phyloP scores from a whole-genome alignment of 2,888 invertebrate genomes.

The Heteropelma amictum region DNA sequence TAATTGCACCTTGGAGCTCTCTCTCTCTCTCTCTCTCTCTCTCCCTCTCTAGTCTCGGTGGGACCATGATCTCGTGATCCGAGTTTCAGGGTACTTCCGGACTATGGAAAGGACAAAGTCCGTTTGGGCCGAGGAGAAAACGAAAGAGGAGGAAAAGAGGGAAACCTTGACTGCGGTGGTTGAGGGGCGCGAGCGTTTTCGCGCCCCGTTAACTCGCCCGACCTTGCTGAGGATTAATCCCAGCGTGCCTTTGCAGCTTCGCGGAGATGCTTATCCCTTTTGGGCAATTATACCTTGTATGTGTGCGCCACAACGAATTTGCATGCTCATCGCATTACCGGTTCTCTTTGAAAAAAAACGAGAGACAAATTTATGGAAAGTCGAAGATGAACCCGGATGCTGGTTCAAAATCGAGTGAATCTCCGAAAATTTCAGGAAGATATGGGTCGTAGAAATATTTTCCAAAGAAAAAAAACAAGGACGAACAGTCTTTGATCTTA shows the following conservation, averaged over 20 bases:
- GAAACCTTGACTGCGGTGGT: not conserved
- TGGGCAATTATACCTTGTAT: constrained; percentile 31
- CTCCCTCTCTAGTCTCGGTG: not conserved
- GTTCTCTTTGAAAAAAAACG: constrained; percentile 17
- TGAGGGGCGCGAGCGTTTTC: constrained; percentile 20
- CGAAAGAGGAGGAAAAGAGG: not conserved
- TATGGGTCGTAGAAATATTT: too few relatives aligned
- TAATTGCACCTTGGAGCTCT: constrained; percentile 57
- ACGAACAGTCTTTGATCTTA: too few relatives aligned
- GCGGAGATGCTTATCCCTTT: not conserved
- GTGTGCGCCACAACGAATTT: constrained; percentile 22
- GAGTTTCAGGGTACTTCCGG: constrained; percentile 10
- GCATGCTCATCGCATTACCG: constrained; percentile 41
- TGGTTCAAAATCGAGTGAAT: too few relatives aligned
- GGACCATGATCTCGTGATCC: constrained; percentile 21
- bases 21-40: not conserved
- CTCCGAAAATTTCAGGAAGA: too few relatives aligned
- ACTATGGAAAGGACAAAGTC: constrained; percentile 38
- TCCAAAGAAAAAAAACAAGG: too few relatives aligned
- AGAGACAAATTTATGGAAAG: not conserved
- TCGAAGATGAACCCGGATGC: not conserved
- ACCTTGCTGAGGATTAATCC: constrained; percentile 45
- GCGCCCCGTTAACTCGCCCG: constrained; percentile 49
- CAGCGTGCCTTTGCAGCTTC: constrained; percentile 14
- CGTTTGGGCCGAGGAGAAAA: constrained; percentile 3